A percentile compares a stretch with the other conserved stretches of the same genome.
Conservation (phyloP, 2,888 invertebrate species). For the Phyto melanocephala region DNA sequence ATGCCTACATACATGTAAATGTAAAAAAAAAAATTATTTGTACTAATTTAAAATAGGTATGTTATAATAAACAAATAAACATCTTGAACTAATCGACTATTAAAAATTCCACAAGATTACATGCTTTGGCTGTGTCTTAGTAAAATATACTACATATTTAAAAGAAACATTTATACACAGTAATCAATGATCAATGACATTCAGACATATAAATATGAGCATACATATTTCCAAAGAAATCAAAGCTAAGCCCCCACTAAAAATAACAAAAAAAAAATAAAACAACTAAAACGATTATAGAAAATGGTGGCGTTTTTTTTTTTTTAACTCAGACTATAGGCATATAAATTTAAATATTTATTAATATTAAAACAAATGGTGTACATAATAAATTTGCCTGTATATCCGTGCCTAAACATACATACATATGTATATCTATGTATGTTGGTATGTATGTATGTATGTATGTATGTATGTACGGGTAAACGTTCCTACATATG, state of each 20-base stretch:
- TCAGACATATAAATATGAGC: not conserved
- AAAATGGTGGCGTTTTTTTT: not conserved
- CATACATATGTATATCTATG: not conserved
- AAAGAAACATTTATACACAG: not conserved
- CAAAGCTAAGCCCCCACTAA: not conserved
- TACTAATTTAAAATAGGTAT: no score
- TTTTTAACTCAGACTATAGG: constrained; percentile 39
- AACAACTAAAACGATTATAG: not conserved
- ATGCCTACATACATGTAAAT: no score
- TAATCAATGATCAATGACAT: constrained; percentile 38
- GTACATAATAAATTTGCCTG: not conserved
- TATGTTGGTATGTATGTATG: not conserved
- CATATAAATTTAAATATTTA: constrained; percentile 1
- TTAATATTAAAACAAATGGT: constrained; percentile 3
- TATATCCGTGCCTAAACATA: not conserved
- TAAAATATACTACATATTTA: constrained; percentile 16
- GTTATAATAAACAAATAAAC: no score
- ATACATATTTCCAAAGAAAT: not conserved
- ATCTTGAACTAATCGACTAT: no score
- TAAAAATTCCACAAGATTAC: no score
- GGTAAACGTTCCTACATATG: no score
- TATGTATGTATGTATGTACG: no score
- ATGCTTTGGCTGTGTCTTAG: no score
- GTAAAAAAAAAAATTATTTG: no score
- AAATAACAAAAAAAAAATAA: constrained; percentile 2